Evolutionary conservation across 2,888 invertebrate species (phyloP).

Genomic region (Harpalus rubripes): DNA sequence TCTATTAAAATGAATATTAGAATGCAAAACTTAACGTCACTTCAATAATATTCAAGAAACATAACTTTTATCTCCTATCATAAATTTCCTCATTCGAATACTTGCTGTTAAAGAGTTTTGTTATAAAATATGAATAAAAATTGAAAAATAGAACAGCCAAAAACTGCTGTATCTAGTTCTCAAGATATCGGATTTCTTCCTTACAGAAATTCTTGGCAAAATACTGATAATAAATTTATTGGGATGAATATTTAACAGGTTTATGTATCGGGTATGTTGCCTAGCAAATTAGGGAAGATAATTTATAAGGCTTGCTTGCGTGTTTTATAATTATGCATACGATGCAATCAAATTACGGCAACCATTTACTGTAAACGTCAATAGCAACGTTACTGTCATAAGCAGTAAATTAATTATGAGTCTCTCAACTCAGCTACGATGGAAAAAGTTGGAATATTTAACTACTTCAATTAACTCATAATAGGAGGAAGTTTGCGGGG

Average conservation of each 20-base stretch:
- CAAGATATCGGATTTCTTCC: not conserved
- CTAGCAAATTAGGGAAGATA: not conserved
- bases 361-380: slow-evolving; percentile 14
- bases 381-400: slow-evolving; percentile 17
- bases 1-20: too few relatives aligned
- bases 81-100: not conserved
- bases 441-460: slow-evolving; percentile 21
- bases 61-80: not conserved
- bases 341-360: slow-evolving; percentile 19
- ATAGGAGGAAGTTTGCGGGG: slow-evolving; percentile 11
- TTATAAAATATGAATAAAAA: slow-evolving; percentile 4
- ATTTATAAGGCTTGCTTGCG: not conserved
- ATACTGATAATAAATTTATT: not conserved
- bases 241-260: not conserved
- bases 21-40: too few relatives aligned
- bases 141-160: not conserved
- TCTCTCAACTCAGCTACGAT: not conserved
- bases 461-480: slow-evolving; percentile 27
- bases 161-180: not conserved
- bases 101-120: not conserved
- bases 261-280: not conserved
- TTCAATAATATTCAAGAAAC: too few relatives aligned
- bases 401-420: slow-evolving; percentile 29
- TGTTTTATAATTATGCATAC: slow-evolving; percentile 24
- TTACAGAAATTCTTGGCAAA: not conserved